Base-by-base conservation (phyloP, 2,797 vertebrate species). In the Coilia nasus region DNA sequence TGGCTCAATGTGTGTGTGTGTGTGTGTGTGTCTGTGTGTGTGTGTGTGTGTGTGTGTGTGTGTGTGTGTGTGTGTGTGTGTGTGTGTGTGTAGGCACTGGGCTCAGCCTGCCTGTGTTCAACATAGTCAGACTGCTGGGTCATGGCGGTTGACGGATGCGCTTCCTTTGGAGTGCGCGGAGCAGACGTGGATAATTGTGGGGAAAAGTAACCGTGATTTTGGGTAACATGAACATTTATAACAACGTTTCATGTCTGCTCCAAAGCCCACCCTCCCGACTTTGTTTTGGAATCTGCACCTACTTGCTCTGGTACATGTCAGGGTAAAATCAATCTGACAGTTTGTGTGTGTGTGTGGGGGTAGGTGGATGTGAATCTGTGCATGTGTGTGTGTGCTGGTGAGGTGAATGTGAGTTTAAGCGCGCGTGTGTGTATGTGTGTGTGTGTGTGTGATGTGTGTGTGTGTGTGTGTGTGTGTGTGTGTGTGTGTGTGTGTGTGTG, bases 401-500 rank as follows among this genome's bases (percentile, higher is more conserved):
- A 35, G 28, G 50, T 54, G 14, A 1, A 14, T 54, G 50, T 54
- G 50, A 10, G 50, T 9, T 9, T 54, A 7, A 3, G 50, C 50
- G 9, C 7, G 50, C 7, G 50, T 54, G 50, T 54, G 50, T 54
- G 50, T 14, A 9, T 54, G 50, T 7, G 50, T 54, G 50, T 14
- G 50, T 54, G 50, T 44, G 71, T 41, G 71, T 78, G 6, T 78
- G 31, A n/a, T 23, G 60, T 62, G 6, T 62, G 60, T 62, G 60
- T 62, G n/a, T 23, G 6, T 64, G n/a, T 64, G n/a, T 64, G 60
- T 64, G 60, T 60, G 19, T 60, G 57, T 60, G 57, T 60, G 2
- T 83, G 78, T 81, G 56, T 83, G 83, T 82, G 25, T 25, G 71
- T 82, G 56, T 28, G 25, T 83, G 71, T 85, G 44, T 50, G 60